These are phyloP conservation scores for Thamnophis sirtalis DNA, from an alignment of 2,113 vertebrate genomes.

Conservation along the genomic window DNA sequence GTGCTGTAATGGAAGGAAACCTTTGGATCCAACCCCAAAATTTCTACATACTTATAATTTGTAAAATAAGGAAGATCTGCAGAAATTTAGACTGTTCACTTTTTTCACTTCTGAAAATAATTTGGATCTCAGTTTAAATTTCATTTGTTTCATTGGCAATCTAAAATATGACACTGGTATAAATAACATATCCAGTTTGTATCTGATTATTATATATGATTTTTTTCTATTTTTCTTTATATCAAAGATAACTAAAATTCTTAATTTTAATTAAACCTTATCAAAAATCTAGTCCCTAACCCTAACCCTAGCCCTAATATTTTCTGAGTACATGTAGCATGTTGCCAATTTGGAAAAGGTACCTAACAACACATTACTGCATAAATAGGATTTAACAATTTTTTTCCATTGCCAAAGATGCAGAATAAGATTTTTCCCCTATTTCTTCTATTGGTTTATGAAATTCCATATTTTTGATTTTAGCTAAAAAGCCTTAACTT, in stretches of 20 bases:
- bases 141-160: not conserved
- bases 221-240: not conserved
- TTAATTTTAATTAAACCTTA: not conserved
- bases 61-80: not conserved
- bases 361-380: conserved; percentile 5
- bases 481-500: not conserved
- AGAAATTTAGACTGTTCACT: not conserved
- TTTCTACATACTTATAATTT: conserved; percentile 6
- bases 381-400: not conserved
- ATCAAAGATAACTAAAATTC: not conserved
- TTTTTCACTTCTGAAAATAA: not conserved
- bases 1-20: not conserved
- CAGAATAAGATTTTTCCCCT: not conserved
- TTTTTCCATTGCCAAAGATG: not conserved
- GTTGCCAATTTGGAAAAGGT: not conserved
- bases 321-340: not conserved
- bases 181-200: not conserved
- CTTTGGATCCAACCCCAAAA: not conserved
- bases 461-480: not conserved
- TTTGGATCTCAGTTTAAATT: not conserved
- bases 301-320: no score
- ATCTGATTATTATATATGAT: not conserved
- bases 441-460: not conserved
- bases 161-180: not conserved
- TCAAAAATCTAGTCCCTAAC: not conserved